Base-by-base conservation (phyloP, 1,140 invertebrate genomes). In the Zophobas atratus region DNA sequence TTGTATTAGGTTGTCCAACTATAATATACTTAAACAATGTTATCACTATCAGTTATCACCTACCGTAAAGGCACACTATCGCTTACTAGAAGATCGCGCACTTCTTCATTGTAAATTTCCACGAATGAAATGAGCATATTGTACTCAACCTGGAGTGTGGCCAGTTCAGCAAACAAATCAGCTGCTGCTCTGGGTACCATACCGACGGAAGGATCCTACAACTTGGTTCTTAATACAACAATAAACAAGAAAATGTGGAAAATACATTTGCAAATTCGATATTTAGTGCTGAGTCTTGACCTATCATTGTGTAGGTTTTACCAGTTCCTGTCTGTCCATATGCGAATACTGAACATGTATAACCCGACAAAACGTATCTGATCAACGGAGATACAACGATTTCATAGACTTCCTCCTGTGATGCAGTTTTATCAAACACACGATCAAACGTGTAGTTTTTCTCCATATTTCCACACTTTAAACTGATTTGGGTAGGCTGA, bases 271-370 rank as follows among this genome's bases (percentile, higher is more conserved):
- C 0, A 95, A 93, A 1, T 92, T 93, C 20, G 91, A 90, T 76
- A 94, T 90, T 78, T 92, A 88, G 35, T 0, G 33, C 41, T 32
- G 41, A 6, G 51, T 39, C 1, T 78, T 60, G n/a, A 97, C 97
- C 80, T 97, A 95, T 41, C 96, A 99, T 98, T 5, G 97, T 98
- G 84, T 95, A 97, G 0, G 97, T 98, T 88, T 99, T 99, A 0
- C 97, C 97, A 0, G 96, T 98, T 20, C 97, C 97, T 0, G 97
- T 98, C 87, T 98, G 97, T 0, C 97, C 97, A 86, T 99, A 99
- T 0, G 97, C 97, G 87, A 99, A 96, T 34, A 99, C 97, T 0
- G 97, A 99, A 1, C 97, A 97, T 87, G 98, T 99, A 86, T 98
- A 99, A 0, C 97, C 97, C 81, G 93, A 93, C 0, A 99, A 89